Evolutionary conservation across 2,888 invertebrate genomes (phyloP).

Genomic region (Sphaerophoria rueppellii): DNA sequence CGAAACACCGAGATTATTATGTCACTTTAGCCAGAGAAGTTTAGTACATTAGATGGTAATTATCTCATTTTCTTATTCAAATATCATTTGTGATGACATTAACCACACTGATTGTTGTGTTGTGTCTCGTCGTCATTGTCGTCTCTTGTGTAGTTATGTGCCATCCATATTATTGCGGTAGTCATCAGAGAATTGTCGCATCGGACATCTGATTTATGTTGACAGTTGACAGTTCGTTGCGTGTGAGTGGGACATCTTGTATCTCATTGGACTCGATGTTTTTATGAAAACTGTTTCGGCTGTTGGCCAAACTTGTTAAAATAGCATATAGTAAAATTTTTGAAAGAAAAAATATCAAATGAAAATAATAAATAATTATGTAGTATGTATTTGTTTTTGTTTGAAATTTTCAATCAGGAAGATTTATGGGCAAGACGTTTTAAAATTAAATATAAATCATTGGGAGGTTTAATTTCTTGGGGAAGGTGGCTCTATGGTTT

Average conservation of each 20-base stretch:
- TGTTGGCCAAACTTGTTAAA: constrained; percentile 57
- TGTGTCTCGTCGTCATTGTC: constrained; percentile 22
- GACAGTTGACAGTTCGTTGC: constrained; percentile 67
- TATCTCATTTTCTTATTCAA: constrained; percentile 70
- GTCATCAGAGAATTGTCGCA: constrained; percentile 11
- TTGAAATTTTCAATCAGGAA: not conserved
- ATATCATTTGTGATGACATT: constrained; percentile 65
- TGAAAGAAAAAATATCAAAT: constrained; percentile 4
- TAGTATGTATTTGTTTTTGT: not conserved
- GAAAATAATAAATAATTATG: constrained; percentile 13
- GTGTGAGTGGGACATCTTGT: constrained; percentile 37
- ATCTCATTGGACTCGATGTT: not conserved
- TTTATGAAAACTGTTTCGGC: constrained; percentile 36
- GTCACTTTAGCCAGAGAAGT: constrained; percentile 45
- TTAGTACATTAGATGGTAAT: constrained; percentile 63
- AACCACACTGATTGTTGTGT: constrained; percentile 31
- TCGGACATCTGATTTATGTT: constrained; percentile 60
- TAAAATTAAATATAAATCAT: constrained; percentile 21
- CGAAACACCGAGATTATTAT: constrained; percentile 41
- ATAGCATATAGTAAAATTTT: constrained; percentile 12
- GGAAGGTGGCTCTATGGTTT: not conserved
- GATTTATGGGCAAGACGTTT: constrained; percentile 21
- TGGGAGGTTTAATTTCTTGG: not conserved
- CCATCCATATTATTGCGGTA: constrained; percentile 23
- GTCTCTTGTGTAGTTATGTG: constrained; percentile 5